Conservation (phyloP, 1,140 invertebrate genomes). For the Melipona quadrifasciata region DNA sequence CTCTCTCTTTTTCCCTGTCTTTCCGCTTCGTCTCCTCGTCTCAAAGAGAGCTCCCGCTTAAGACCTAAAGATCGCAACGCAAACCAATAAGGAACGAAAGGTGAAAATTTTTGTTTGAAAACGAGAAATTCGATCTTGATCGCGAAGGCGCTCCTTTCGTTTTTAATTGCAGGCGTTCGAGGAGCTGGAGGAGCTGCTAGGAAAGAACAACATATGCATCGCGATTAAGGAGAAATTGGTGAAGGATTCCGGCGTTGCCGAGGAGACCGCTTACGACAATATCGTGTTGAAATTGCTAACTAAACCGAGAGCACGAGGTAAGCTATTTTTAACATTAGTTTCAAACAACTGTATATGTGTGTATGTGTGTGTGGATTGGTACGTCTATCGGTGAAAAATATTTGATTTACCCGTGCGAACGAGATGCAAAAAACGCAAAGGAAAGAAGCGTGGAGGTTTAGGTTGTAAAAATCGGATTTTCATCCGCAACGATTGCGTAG, state of each 20-base stretch:
- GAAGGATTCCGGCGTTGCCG: slow-evolving; percentile 96
- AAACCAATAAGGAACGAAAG: slow-evolving; percentile 1
- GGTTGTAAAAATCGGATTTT: not conserved
- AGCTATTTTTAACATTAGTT: slow-evolving; percentile 55
- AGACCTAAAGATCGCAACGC: not conserved
- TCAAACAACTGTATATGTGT: no score
- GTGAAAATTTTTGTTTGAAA: no score
- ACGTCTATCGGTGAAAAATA: not conserved
- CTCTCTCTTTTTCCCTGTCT: not conserved
- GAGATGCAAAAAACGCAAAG: not conserved
- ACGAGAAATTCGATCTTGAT: slow-evolving; percentile 8
- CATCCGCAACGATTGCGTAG: not conserved
- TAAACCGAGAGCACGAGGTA: slow-evolving; percentile 94
- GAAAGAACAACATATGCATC: slow-evolving; percentile 93
- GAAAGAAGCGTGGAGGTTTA: not conserved
- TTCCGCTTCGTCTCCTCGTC: not conserved
- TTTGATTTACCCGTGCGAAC: not conserved
- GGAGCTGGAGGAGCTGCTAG: slow-evolving; percentile 92
- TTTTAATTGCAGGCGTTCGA: slow-evolving; percentile 91
- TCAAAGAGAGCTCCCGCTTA: not conserved
- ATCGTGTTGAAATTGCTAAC: slow-evolving; percentile 92
- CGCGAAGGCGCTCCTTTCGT: not conserved
- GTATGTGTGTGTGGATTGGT: no score
- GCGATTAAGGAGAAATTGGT: slow-evolving; percentile 96
- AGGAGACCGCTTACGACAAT: slow-evolving; percentile 92